phyloP scores from a whole-genome alignment of 2,888 invertebrate genomes.

The Apamea anceps region DNA sequence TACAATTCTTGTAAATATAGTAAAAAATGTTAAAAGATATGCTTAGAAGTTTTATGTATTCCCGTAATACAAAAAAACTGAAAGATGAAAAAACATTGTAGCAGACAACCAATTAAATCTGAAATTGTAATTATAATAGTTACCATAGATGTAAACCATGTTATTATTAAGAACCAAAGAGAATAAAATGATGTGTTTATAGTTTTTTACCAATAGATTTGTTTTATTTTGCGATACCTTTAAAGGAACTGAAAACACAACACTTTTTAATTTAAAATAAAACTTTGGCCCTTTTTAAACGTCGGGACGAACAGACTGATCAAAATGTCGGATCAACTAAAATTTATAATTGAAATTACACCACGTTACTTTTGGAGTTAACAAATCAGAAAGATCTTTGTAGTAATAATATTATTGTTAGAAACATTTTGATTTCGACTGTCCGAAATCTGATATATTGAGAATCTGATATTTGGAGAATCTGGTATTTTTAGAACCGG shows the following conservation, averaged over 20 bases:
- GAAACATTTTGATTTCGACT: too few relatives aligned
- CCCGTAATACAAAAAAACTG: background rate
- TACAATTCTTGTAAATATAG: constrained; percentile 36
- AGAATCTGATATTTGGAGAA: too few relatives aligned
- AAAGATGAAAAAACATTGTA: background rate
- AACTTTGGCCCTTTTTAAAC: background rate
- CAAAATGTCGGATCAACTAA: background rate
- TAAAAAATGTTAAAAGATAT: constrained; percentile 10
- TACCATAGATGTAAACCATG: constrained; percentile 64
- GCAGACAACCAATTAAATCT: background rate
- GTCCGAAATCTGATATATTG: too few relatives aligned
- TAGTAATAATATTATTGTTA: too few relatives aligned
- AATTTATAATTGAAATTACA: background rate
- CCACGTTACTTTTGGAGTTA: background rate
- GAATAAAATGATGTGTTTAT: constrained; percentile 72
- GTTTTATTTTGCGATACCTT: constrained; percentile 35
- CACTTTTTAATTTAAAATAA: too few relatives aligned
- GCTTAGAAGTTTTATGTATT: background rate
- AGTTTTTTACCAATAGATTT: constrained; percentile 41
- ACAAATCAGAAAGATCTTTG: background rate
- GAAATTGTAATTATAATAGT: constrained; percentile 49
- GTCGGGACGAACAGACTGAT: background rate
- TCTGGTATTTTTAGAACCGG: too few relatives aligned
- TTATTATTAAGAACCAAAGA: constrained; percentile 79
- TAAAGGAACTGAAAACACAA: background rate